Conservation (phyloP, 2,113 vertebrate genomes). For the Alligator sinensis region DNA sequence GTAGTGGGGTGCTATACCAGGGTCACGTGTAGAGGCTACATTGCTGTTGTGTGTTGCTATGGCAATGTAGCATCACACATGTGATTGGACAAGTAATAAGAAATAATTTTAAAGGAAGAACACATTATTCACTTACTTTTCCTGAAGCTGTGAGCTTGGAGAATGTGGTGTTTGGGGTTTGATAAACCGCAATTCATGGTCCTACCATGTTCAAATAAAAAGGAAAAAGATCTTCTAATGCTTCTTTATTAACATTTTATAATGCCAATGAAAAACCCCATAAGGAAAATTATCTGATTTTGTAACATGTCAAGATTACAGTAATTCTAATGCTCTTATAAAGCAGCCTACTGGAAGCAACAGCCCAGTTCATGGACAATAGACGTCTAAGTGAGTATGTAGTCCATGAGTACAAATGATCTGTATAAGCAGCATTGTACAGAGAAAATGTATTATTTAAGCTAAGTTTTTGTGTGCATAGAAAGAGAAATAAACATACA, state of each 20-base stretch:
- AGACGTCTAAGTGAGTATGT: background rate
- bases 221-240: slow-evolving; percentile 15
- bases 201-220: slow-evolving; percentile 47
- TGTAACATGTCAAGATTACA: slow-evolving; percentile 36
- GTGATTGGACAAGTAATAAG: background rate
- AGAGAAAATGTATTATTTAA: background rate
- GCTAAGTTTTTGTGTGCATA: background rate
- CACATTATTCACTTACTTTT: slow-evolving; percentile 59
- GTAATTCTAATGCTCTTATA: background rate
- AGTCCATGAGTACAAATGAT: background rate
- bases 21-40: too few relatives aligned
- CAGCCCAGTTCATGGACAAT: background rate
- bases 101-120: slow-evolving; percentile 20
- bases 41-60: too few relatives aligned
- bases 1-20: too few relatives aligned
- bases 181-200: background rate
- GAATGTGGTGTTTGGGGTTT: slow-evolving; percentile 15
- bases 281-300: slow-evolving; percentile 41
- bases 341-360: background rate
- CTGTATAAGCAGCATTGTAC: background rate
- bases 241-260: slow-evolving; percentile 9
- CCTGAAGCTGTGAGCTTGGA: slow-evolving; percentile 8
- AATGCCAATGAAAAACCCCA: slow-evolving; percentile 12
- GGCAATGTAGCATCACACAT: too few relatives aligned
- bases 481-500: background rate